Conservation (phyloP, 2,797 vertebrate genomes). For the Rhynchotus rufescens region DNA sequence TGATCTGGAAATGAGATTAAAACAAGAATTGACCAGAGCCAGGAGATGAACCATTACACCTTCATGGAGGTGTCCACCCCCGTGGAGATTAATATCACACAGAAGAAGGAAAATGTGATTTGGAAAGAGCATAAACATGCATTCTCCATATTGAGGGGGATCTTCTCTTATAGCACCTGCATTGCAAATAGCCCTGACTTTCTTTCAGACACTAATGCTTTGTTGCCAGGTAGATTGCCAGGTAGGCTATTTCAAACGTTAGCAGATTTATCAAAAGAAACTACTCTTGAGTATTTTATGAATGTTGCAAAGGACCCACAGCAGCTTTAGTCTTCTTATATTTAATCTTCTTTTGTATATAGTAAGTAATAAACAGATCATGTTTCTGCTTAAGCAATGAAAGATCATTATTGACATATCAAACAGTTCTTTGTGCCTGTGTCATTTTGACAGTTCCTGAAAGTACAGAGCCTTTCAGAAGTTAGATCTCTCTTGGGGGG, state of each 20-base stretch:
- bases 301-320: not conserved
- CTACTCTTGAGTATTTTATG: slow-evolving; percentile 8
- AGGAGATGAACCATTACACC: slow-evolving; percentile 17
- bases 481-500: not conserved
- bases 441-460: not conserved
- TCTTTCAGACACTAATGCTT: not conserved
- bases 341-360: slow-evolving; percentile 19
- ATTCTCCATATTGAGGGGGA: not conserved
- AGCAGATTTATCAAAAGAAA: not conserved
- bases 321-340: slow-evolving; percentile 7
- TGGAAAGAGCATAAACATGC: slow-evolving; percentile 23
- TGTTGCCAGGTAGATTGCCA: not conserved
- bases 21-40: slow-evolving; percentile 49
- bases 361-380: not conserved
- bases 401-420: not conserved
- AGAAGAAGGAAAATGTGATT: slow-evolving; percentile 37
- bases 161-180: not conserved
- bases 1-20: slow-evolving; percentile 57
- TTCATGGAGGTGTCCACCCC: slow-evolving; percentile 20
- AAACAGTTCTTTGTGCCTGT: not conserved
- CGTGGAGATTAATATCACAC: slow-evolving; percentile 36
- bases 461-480: not conserved
- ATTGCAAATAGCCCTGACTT: slow-evolving; percentile 20
- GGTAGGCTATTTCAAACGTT: not conserved
- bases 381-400: slow-evolving; percentile 18